Evolutionary conservation across 2,888 invertebrate species (phyloP).

Genomic region (Ypsolopha scabrella): DNA sequence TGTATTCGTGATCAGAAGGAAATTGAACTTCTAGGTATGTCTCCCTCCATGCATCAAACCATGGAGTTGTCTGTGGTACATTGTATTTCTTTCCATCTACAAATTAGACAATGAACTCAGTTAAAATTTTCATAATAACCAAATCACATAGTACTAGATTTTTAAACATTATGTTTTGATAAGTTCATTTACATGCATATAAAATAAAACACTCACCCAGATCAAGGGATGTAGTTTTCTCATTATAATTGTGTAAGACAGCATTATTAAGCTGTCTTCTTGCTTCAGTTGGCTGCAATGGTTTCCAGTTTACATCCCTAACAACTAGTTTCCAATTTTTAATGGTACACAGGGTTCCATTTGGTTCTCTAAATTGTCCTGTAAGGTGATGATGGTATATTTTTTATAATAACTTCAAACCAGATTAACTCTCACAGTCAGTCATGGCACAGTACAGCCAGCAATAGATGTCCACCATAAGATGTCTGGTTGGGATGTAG

Average conservation of each 20-base stretch:
- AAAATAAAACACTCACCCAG: conserved; percentile 46
- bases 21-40: conserved; percentile 89
- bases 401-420: not conserved
- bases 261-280: conserved; percentile 88
- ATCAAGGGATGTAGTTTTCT: conserved; percentile 64
- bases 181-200: too few species aligned
- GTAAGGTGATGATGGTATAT: conserved; percentile 13
- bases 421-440: not conserved
- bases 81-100: conserved; percentile 72
- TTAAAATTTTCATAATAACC: not conserved
- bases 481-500: too few species aligned
- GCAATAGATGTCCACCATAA: not conserved
- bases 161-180: not conserved
- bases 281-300: conserved; percentile 85
- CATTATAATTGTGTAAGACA: conserved; percentile 72
- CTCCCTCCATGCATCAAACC: conserved; percentile 97
- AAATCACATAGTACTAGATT: not conserved
- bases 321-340: conserved; percentile 83
- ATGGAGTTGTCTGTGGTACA: conserved; percentile 84
- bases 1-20: conserved; percentile 96
- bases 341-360: conserved; percentile 78
- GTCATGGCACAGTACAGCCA: not conserved
- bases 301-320: conserved; percentile 84
- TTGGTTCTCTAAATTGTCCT: conserved; percentile 89
- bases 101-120: conserved; percentile 12